Evolutionary conservation across 2,797 vertebrate genomes (phyloP).

Genomic region (Megalops cyprinoides): DNA sequence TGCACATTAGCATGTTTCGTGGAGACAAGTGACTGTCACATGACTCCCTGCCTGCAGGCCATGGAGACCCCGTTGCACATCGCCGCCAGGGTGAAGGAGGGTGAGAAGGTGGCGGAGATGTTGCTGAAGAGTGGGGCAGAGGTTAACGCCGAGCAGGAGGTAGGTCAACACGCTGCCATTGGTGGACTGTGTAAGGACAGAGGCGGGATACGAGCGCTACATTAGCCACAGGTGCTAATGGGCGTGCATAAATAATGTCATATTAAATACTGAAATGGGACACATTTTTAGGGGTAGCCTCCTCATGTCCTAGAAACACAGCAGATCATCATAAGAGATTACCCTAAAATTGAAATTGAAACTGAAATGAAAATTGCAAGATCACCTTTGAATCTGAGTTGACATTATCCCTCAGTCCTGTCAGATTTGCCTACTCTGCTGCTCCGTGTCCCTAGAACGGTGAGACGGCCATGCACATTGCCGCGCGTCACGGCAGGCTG

Average conservation of each 20-base stretch:
- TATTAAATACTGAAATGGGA: no score
- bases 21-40: not conserved
- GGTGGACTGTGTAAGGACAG: no score
- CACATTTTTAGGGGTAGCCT: no score
- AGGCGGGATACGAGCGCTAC: no score
- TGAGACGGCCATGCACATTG: conserved; percentile 57
- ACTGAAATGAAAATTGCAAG: no score
- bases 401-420: not conserved
- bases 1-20: not conserved
- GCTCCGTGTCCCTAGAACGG: conserved; percentile 49
- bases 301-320: not conserved
- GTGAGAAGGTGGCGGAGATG: conserved; percentile 62
- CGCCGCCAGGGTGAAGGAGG: conserved; percentile 59
- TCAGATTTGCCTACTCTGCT: not conserved
- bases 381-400: no score
- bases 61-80: conserved; percentile 64
- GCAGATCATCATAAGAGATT: no score
- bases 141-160: conserved; percentile 62
- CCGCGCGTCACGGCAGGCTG: conserved; percentile 56
- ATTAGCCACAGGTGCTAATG: no score
- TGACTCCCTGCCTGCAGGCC: conserved; percentile 39
- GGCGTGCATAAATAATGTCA: no score
- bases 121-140: conserved; percentile 63
- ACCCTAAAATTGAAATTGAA: no score
- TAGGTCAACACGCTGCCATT: no score